A percentile compares a stretch with the other conserved stretches of the same genome.
Evolutionary conservation across 2,888 invertebrate species (phyloP).

Genomic region (Agrotis clavis): DNA sequence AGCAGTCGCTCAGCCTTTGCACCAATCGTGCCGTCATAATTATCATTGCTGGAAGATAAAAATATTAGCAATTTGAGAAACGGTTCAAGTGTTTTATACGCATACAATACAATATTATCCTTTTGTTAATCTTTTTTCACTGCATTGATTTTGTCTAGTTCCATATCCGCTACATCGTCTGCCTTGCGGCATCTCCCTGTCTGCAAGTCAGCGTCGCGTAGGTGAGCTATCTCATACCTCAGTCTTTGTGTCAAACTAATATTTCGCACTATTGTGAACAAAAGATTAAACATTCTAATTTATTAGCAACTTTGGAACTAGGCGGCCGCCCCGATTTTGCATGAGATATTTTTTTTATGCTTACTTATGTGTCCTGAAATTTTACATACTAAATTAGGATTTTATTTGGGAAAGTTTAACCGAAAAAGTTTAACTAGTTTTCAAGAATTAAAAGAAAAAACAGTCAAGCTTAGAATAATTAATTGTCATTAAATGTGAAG

Average conservation of each 20-base stretch:
- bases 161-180: conserved; percentile 23
- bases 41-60: neutral
- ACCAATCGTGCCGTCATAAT: too few species aligned
- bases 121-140: too few species aligned
- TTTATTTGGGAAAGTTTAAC: neutral
- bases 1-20: too few species aligned
- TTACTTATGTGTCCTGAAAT: neutral
- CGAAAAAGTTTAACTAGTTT: too few species aligned
- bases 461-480: too few species aligned
- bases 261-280: conserved; percentile 38
- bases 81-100: too few species aligned
- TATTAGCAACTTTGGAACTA: conserved; percentile 29
- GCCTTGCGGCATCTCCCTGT: conserved; percentile 28
- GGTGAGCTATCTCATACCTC: conserved; percentile 30
- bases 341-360: neutral
- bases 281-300: conserved; percentile 31
- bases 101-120: too few species aligned
- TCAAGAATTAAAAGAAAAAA: too few species aligned
- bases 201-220: conserved; percentile 42
- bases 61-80: neutral
- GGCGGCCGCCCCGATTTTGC: neutral
- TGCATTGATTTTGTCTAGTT: too few species aligned
- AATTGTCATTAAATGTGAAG: neutral
- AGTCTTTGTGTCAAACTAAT: conserved; percentile 33
- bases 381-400: too few species aligned